phyloP scores from a whole-genome alignment of 1,140 invertebrate genomes.

The Diabrotica virgifera region DNA sequence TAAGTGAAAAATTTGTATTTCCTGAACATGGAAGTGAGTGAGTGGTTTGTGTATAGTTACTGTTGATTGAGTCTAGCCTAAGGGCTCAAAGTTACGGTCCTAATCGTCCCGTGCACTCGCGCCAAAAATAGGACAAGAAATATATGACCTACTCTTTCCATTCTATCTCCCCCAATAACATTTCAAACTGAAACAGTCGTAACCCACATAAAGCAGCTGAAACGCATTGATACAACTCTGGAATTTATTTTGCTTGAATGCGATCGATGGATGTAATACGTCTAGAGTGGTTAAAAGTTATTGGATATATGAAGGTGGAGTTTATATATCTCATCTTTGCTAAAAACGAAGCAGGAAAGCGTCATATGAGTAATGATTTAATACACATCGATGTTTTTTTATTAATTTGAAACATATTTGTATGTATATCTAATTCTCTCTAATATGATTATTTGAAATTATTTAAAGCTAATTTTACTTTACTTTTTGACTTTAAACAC shows the following conservation, averaged over 20 bases:
- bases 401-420: too few species aligned
- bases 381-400: too few species aligned
- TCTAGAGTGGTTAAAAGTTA: not conserved
- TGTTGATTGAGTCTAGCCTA: not conserved
- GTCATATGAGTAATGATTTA: too few species aligned
- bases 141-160: conserved; percentile 2
- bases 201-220: conserved; percentile 1
- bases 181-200: conserved; percentile 2
- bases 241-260: not conserved
- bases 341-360: too few species aligned
- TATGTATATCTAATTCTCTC: too few species aligned
- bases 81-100: not conserved
- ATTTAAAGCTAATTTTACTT: too few species aligned
- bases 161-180: not conserved
- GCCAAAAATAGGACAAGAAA: conserved; percentile 2
- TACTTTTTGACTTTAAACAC: too few species aligned
- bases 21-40: too few species aligned
- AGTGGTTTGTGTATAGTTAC: not conserved
- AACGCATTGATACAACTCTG: not conserved
- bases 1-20: too few species aligned
- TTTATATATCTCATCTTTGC: not conserved
- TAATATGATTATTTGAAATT: too few species aligned
- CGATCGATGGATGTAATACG: not conserved
- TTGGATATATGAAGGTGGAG: not conserved
- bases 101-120: not conserved